Evolutionary conservation across 1,140 invertebrate genomes (phyloP), one percentile per base, ranked within the genome.

Genomic region (Delia radicum): DNA sequence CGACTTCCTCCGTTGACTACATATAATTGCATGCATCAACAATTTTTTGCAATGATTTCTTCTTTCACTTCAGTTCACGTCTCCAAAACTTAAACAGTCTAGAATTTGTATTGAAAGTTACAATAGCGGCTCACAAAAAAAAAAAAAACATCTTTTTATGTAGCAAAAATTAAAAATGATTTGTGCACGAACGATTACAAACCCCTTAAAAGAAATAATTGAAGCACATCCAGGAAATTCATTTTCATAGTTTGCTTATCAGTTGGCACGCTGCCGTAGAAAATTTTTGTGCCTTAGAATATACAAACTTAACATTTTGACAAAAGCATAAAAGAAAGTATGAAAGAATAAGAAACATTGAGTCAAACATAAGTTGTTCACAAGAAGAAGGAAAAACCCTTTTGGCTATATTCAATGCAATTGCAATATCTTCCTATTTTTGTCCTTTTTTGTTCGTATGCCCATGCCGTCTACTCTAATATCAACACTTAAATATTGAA

Each of bases 221-320:
- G 65, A 69, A 69, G 65, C 65, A 69, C 65, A 69, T 69, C 65
- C 65, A 69, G 65, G 65, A 69, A 69, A 69, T 69, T 69, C 65
- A 69, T 69, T 69, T 69, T 69, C 65, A 33, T 69, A 69, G 21
- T 69, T 69, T 69, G 65, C 65, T 37, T 69, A 69, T 33, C 65
- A 69, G 65, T 69, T 69, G 65, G 65, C 65, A 69, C 12, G 65
- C 29, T 69, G 65, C 65, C 29, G 65, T 33, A 37, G 65, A 5
- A 31, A 29, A 31, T 13, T 27, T 7, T 37, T 37, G 33, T 37
- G 13, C 8, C 33, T 37, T 15, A n/a, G 42, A 48, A 48, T 15
- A 15, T 48, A 48, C 26, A 28, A 31, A 67, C 5, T 28, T 69
- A 69, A 69, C 65, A 33, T 69, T 69, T 69, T 24, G 29, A 69